A percentile compares a stretch with the other conserved stretches of the same genome.
phyloP scores from a whole-genome alignment of 2,888 invertebrate species.

The Agrotis exclamationis region DNA sequence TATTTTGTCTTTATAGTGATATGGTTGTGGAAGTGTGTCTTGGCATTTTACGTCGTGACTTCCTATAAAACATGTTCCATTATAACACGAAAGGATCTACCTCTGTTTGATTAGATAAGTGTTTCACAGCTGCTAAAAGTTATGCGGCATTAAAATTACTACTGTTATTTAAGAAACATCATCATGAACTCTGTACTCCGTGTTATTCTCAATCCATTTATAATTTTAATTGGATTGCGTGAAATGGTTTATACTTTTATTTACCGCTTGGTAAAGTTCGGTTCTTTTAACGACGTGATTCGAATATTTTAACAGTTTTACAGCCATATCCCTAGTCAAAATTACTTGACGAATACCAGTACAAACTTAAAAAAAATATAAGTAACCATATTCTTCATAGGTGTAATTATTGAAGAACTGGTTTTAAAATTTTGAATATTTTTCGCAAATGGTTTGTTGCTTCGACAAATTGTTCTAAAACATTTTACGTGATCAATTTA shows the following conservation, averaged over 20 bases:
- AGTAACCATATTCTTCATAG: slow-evolving; percentile 6
- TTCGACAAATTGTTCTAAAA: slow-evolving; percentile 28
- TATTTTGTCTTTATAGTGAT: slow-evolving; percentile 51
- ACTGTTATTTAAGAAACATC: slow-evolving; percentile 12
- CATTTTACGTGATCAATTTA: slow-evolving; percentile 33
- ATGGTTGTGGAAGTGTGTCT: slow-evolving; percentile 68
- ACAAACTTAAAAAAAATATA: slow-evolving; percentile 10
- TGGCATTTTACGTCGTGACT: slow-evolving; percentile 43
- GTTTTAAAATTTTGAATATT: slow-evolving; percentile 17
- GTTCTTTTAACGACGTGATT: slow-evolving; percentile 20
- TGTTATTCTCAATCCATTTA: slow-evolving; percentile 35
- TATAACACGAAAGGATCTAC: slow-evolving; percentile 15
- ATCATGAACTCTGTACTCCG: slow-evolving; percentile 20
- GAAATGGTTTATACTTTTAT: slow-evolving; percentile 7
- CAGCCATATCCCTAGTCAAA: slow-evolving; percentile 64
- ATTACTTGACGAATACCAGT: slow-evolving; percentile 34
- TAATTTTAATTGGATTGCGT: slow-evolving; percentile 41
- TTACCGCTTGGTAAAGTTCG: slow-evolving; percentile 29
- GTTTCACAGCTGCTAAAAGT: slow-evolving; percentile 44
- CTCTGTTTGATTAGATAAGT: slow-evolving; percentile 20
- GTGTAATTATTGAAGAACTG: slow-evolving; percentile 17
- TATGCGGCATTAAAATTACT: slow-evolving; percentile 35
- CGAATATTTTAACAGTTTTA: slow-evolving; percentile 64
- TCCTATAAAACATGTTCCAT: slow-evolving; percentile 12
- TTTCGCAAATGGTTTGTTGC: slow-evolving; percentile 21